A percentile compares a stretch with the other conserved stretches of the same genome.
Evolutionary conservation across 2,888 invertebrate genomes (phyloP).

Genomic region (Conistra vaccinii): DNA sequence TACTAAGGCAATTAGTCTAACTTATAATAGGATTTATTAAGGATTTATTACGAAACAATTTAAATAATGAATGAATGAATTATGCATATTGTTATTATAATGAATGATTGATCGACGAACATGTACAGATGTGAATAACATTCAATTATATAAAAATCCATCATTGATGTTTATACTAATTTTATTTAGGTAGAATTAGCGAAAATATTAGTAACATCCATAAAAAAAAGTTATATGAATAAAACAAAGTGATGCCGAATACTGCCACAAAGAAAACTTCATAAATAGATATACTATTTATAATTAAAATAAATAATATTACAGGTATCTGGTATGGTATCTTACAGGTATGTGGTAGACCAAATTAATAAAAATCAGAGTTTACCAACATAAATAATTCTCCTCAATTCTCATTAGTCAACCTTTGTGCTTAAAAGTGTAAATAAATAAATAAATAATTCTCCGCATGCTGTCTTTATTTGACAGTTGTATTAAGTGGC

Average conservation of each 20-base stretch:
- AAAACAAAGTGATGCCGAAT: not conserved
- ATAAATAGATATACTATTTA: not conserved
- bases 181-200: not conserved
- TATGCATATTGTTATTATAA: constrained; percentile 22
- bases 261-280: not conserved
- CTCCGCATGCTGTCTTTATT: too few relatives aligned
- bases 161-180: not conserved
- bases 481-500: too few relatives aligned
- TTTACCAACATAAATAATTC: too few relatives aligned
- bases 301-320: not conserved
- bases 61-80: constrained; percentile 31
- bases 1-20: constrained; percentile 35
- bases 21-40: constrained; percentile 10
- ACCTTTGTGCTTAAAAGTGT: too few relatives aligned
- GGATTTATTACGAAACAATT: constrained; percentile 14
- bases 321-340: not conserved
- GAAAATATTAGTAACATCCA: too few relatives aligned
- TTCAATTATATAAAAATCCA: constrained; percentile 5
- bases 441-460: too few relatives aligned
- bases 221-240: not conserved
- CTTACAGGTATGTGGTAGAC: not conserved
- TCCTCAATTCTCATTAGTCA: too few relatives aligned
- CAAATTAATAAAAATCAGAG: too few relatives aligned
- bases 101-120: constrained; percentile 26
- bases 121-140: not conserved